phyloP scores from a whole-genome alignment of 2,113 vertebrate genomes.

The Cyprinodon variegatus region DNA sequence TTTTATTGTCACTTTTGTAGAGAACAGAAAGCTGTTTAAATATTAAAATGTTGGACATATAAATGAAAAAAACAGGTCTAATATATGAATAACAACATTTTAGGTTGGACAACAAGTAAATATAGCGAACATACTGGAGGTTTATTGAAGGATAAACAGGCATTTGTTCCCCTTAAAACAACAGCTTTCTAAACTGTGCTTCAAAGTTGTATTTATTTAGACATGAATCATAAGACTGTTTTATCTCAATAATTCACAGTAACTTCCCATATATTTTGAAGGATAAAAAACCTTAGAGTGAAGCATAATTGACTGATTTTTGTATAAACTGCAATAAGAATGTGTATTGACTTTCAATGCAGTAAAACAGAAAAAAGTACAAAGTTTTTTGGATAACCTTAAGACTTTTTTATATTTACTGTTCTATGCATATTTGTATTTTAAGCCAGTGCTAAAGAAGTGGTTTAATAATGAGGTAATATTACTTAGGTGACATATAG shows the following conservation, averaged over 20 bases:
- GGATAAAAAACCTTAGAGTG: neutral
- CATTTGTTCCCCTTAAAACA: neutral
- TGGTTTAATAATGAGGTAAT: neutral
- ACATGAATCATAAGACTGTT: neutral
- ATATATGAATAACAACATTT: neutral
- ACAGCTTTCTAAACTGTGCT: neutral
- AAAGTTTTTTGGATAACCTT: neutral
- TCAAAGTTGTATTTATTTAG: neutral
- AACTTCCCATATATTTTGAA: slow-evolving; percentile 9
- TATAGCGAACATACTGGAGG: neutral
- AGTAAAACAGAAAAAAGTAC: neutral
- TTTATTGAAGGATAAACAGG: neutral
- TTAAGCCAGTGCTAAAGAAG: neutral
- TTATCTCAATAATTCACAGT: neutral
- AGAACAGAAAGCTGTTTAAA: neutral
- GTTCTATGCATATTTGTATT: neutral
- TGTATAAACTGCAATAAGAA: slow-evolving; percentile 20
- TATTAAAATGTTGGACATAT: neutral
- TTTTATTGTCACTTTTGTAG: neutral
- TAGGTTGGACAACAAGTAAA: neutral
- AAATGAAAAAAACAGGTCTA: neutral
- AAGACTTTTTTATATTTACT: neutral
- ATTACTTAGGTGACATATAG: neutral
- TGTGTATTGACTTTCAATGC: slow-evolving; percentile 7
- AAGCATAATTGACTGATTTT: slow-evolving; percentile 5